Base-by-base conservation (phyloP, 2,113 vertebrate genomes). In the Psophia crepitans region DNA sequence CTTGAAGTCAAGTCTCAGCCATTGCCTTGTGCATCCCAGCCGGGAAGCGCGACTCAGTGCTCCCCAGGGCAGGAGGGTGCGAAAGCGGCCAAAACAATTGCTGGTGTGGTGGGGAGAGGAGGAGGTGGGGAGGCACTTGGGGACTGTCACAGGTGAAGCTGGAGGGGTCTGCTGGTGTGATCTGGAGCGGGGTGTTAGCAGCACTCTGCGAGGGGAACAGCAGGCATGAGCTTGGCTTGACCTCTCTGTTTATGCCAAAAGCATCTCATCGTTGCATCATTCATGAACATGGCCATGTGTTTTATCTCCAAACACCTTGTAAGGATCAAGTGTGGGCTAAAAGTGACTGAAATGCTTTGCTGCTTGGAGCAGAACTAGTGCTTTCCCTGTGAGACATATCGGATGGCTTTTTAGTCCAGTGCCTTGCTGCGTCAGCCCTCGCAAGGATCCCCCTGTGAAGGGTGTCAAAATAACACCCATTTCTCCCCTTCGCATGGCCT, bases 71-170 rank as follows among this genome's bases (percentile, higher is more conserved):
- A 24, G 57, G 35, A 68, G 41, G 41, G 27, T n/a, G 48, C 16
- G 46, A 44, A 41, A 66, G 53, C 53, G 71, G 65, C 46, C 58
- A 17, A 56, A 60, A 58, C 22, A 41, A 23, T 28, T 0, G 0
- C 64, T 61, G 46, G 12, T 39, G 43, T n/a, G 53, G 4, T 43
- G n/a, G 12, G 46, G 7, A 61, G 33, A 56, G 56, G n/a, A 81
- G 44, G 44, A 44, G n/a, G 26, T 41, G 84, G 37, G 16, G 26
- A 41, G 39, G 27, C 27, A 18, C 68, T 22, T 0, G 0, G 54
- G 30, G 37, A 8, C 15, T 2, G 24, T 13, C 4, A 8, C 1
- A 6, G n/a, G 30, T 32, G 58, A n/a, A 32, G 48, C 39, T 0
- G 0, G 54, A 64, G 43, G n/a, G 22, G 11, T 71, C 53, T 69